Percentiles rank a stretch among this genome's conserved stretches.
These are phyloP conservation scores for Homarus americanus DNA, from an alignment of 1,140 invertebrate genomes.

Conservation along the genomic window DNA sequence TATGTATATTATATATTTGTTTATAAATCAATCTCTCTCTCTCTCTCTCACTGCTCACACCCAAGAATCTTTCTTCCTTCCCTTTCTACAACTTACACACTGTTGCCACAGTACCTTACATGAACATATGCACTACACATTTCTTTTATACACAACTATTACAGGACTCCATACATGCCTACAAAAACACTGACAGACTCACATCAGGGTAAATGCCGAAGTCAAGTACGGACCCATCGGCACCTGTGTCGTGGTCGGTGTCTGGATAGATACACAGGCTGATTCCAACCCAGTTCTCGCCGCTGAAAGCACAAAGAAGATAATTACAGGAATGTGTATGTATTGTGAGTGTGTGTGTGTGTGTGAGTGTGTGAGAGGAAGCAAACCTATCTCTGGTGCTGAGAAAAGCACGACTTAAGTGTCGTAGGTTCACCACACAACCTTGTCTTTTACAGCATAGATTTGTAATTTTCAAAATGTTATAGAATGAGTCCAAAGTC, in stretches of 20 bases:
- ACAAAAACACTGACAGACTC: neutral
- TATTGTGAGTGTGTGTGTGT: too few relatives aligned
- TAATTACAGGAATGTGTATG: too few relatives aligned
- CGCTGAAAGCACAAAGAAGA: neutral
- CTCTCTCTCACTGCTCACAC: too few relatives aligned
- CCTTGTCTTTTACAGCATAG: too few relatives aligned
- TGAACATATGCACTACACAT: neutral
- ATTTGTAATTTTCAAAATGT: too few relatives aligned
- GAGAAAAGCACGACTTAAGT: too few relatives aligned
- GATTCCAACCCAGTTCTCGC: neutral
- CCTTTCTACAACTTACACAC: neutral
- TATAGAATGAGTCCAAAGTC: too few relatives aligned
- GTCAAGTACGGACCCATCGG: neutral
- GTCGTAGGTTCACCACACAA: too few relatives aligned
- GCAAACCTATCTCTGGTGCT: too few relatives aligned
- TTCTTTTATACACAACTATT: neutral
- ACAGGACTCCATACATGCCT: neutral
- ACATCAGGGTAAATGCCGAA: slow-evolving; percentile 33
- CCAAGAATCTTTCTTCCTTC: too few relatives aligned
- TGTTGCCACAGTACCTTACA: neutral
- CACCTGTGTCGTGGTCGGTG: neutral
- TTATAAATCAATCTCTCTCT: neutral
- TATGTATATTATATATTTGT: too few relatives aligned
- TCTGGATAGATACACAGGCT: slow-evolving; percentile 25
- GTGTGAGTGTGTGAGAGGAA: too few relatives aligned